Evolutionary conservation across 2,797 vertebrate species (phyloP), one percentile per base, ranked within the genome.

Genomic region (Enteromius paludinosus): DNA sequence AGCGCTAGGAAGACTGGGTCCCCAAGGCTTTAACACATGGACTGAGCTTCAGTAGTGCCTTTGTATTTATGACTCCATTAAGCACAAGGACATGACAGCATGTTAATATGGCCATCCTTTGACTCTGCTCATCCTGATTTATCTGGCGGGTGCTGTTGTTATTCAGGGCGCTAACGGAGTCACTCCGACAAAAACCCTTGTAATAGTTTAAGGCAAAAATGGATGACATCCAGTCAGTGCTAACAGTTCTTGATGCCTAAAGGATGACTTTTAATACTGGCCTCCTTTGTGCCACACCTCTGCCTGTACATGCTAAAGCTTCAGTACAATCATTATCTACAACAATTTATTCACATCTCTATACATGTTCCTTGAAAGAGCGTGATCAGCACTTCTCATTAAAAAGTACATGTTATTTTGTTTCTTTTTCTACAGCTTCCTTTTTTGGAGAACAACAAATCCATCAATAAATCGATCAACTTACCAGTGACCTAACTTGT

Each of bases 51-150:
- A 79, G 87, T 89, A 87, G 72, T 87, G 85, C 87, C 86, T 83
- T 87, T 89, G 89, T 93, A 92, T 93, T 93, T 94, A 94, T 91
- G 91, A 89, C 87, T 92, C 90, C 88, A 93, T 92, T 93, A 92
- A 90, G 88, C 83, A 89, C 91, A 94, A 93, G 90, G 90, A 93
- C 91, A 84, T 85, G 84, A 81, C 78, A 71, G 73, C 84, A 66
- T 84, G 59, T 66, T 71, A 84, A 76, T 71, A 52, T 56, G 81
- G 68, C 59, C 54, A 35, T 81, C 52, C 33, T 79, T 83, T 87
- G 86, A 88, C 77, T 83, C 54, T 73, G 66, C 76, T 35, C 77
- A 56, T 72, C 52, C 56, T 71, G 82, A 82, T 85, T 83, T 71
- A 83, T 81, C 20, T 78, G 68, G 45, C 18, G 43, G 18, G 35